Percentiles rank a stretch among this genome's conserved stretches.
These are phyloP conservation scores for Mythimna albipuncta DNA, from an alignment of 2,888 invertebrate genomes.

Conservation along the genomic window DNA sequence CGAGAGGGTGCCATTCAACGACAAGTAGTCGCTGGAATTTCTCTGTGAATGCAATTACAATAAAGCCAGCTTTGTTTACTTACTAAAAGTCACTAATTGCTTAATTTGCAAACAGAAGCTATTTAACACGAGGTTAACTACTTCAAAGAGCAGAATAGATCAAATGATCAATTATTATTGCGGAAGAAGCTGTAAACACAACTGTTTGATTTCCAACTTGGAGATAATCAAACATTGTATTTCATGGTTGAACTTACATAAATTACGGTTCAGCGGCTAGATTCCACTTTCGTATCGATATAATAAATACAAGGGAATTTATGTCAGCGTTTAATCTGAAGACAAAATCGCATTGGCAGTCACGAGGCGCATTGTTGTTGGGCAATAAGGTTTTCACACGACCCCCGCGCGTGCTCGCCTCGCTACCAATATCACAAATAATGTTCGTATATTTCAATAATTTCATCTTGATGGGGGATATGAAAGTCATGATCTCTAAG, in stretches of 20 bases:
- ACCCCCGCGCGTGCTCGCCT: slow-evolving; percentile 77
- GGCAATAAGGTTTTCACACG: slow-evolving; percentile 85
- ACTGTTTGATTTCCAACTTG: slow-evolving; percentile 53
- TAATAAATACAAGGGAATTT: slow-evolving; percentile 87
- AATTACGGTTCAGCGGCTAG: slow-evolving; percentile 63
- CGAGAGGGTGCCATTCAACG: slow-evolving; percentile 67
- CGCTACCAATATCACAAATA: slow-evolving; percentile 78
- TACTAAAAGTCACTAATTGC: slow-evolving; percentile 70
- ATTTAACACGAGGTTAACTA: slow-evolving; percentile 6
- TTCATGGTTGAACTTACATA: slow-evolving; percentile 63
- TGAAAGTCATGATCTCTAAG: slow-evolving; percentile 59
- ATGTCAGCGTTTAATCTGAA: slow-evolving; percentile 87
- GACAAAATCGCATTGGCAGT: slow-evolving; percentile 83
- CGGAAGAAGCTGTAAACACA: slow-evolving; percentile 50
- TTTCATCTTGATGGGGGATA: slow-evolving; percentile 76
- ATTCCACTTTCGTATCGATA: slow-evolving; percentile 77
- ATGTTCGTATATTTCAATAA: slow-evolving; percentile 76
- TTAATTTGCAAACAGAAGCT: slow-evolving; percentile 47
- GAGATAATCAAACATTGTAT: slow-evolving; percentile 66
- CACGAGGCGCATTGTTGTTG: slow-evolving; percentile 86
- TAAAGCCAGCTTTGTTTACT: slow-evolving; percentile 69
- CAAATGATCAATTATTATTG: slow-evolving; percentile 31
- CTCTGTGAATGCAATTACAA: slow-evolving; percentile 77
- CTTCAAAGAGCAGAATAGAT: slow-evolving; percentile 24
- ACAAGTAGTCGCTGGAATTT: slow-evolving; percentile 66